phyloP scores from a whole-genome alignment of 1,140 invertebrate genomes.

The Mactra quadrangularis region DNA sequence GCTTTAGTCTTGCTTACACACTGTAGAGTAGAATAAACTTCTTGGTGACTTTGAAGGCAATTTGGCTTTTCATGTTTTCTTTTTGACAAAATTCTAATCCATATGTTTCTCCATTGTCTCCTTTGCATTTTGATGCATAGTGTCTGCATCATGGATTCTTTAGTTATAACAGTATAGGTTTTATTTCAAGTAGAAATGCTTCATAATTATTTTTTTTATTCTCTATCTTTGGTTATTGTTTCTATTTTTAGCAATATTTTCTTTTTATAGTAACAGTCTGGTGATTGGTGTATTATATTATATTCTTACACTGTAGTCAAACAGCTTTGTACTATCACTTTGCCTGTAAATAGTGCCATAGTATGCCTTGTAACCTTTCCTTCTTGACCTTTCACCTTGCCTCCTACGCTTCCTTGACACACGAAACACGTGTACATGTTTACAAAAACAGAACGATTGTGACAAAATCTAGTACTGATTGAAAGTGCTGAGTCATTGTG shows the following conservation, averaged over 20 bases:
- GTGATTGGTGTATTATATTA: conserved; percentile 39
- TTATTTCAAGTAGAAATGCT: too few species aligned
- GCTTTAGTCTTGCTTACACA: too few species aligned
- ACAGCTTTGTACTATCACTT: conserved; percentile 41
- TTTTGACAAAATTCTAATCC: too few species aligned
- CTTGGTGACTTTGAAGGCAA: too few species aligned
- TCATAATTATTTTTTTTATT: conserved; percentile 15
- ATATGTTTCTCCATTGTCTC: too few species aligned
- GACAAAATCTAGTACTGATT: too few species aligned
- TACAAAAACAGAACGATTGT: not conserved
- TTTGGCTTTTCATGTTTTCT: too few species aligned
- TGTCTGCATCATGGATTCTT: too few species aligned
- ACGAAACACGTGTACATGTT: conserved; percentile 68
- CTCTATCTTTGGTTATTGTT: conserved; percentile 41
- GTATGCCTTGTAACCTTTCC: conserved; percentile 7
- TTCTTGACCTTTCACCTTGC: conserved; percentile 29
- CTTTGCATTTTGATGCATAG: too few species aligned
- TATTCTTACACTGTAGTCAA: conserved; percentile 34
- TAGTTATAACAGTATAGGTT: too few species aligned
- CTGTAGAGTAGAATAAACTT: too few species aligned
- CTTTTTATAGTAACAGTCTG: conserved; percentile 55
- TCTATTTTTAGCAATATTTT: conserved; percentile 50
- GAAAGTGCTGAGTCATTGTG: too few species aligned
- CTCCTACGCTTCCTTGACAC: conserved; percentile 45
- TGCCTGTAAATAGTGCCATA: conserved; percentile 32